Evolutionary conservation across 2,113 vertebrate species (phyloP).

Genomic region (Neolamprologus devosi): DNA sequence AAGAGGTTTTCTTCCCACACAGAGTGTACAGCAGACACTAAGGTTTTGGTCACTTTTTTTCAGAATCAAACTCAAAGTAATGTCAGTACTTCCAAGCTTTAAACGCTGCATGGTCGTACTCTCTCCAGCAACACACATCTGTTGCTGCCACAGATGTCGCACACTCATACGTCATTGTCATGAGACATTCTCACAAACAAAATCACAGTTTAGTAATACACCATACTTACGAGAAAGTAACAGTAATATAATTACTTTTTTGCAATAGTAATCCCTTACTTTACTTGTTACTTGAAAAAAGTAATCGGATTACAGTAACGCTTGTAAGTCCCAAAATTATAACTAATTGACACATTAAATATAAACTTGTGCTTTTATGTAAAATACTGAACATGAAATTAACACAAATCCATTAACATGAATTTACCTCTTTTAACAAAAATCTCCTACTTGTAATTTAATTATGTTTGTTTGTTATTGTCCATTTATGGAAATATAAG

Average conservation of each 20-base stretch:
- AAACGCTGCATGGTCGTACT: not conserved
- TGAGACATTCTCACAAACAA: not conserved
- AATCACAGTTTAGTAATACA: not conserved
- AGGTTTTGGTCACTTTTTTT: not conserved
- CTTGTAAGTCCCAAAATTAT: not conserved
- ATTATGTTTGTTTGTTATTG: not conserved
- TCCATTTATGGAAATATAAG: not conserved
- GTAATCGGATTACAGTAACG: not conserved
- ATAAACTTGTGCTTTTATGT: not conserved
- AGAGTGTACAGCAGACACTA: not conserved
- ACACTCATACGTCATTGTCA: not conserved
- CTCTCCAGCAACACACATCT: not conserved
- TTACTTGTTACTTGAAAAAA: not conserved
- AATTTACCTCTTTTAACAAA: not conserved
- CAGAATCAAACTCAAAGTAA: not conserved
- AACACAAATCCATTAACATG: not conserved
- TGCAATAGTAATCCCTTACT: not conserved
- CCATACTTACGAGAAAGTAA: not conserved
- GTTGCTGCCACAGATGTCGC: not conserved
- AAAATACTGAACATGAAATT: not conserved
- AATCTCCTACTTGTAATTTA: not conserved
- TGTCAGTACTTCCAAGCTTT: not conserved
- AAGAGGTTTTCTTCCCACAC: not conserved
- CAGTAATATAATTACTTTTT: not conserved
- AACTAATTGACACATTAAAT: not conserved